Evolutionary conservation across 1,140 invertebrate species (phyloP), one percentile per base, ranked within the genome.

Genomic region (Lordiphosa clarofinis): DNA sequence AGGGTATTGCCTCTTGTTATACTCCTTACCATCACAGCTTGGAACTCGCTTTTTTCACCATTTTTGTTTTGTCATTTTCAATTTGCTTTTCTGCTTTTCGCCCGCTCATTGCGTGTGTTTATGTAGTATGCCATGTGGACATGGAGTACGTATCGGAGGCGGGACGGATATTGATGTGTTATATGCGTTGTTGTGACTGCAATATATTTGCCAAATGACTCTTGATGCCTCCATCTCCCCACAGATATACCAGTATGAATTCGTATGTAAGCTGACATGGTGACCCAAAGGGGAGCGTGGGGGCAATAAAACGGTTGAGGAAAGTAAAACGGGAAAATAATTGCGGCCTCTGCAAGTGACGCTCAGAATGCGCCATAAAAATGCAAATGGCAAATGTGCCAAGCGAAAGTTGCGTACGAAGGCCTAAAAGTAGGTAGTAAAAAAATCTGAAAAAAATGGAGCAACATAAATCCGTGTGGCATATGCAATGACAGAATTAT

Each of bases 61-160:
- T 36, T 75, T 81, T 76, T 69, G 62, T 72, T 72, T 82, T 82
- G 78, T 73, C 63, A 81, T 72, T 82, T 84, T 72, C 78, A 76
- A 82, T 81, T 81, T 69, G 55, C 56, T 52, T 13, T 53, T 28
- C 39, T 47, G 54, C 33, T 54, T 42, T 31, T 58, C 54, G 55
- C 40, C 58, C 33, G 48, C 50, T 54, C 72, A 60, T 68, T 74
- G 57, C 46, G 60, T 43, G 31, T 57, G 54, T 62, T 56, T 31
- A 52, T 52, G 63, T 57, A 1, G 64, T 49, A 49, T 40, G 44
- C 42, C 40, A 47, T 44, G 3, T 60, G 37, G 56, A 44, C 38
- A 12, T 61, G 33, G 40, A 28, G 24, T 28, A 28, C 24, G 6
- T 7, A 28, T 55, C 33, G 15, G 19, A 24, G 43, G 37, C 21